These are phyloP conservation scores for Aphidius colemani DNA, from an alignment of 2,888 invertebrate species.

Conservation along the genomic window DNA sequence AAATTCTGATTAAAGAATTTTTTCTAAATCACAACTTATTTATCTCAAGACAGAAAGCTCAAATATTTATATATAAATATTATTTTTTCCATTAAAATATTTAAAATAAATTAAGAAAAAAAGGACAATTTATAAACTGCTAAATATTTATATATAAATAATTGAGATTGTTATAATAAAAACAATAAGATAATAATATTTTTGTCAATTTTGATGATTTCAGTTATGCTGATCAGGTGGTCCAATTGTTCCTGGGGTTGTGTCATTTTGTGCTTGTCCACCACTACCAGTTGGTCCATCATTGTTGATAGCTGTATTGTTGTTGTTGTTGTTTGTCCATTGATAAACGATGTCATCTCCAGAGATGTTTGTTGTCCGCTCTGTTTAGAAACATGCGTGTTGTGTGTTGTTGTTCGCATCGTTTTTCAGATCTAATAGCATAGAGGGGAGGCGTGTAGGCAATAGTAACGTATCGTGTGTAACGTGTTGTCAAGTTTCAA, in stretches of 20 bases:
- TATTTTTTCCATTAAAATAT: no score
- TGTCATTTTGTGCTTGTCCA: constrained; percentile 43
- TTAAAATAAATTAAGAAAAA: no score
- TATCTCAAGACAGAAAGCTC: no score
- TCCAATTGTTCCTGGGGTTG: constrained; percentile 31
- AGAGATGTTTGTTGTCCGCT: constrained; percentile 58
- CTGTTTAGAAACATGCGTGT: constrained; percentile 60
- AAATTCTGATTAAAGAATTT: no score
- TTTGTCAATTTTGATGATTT: neutral
- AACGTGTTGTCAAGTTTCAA: constrained; percentile 35
- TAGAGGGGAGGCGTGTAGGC: constrained; percentile 44
- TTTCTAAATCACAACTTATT: no score
- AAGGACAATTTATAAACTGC: neutral
- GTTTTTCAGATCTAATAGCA: constrained; percentile 52
- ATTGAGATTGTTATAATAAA: neutral
- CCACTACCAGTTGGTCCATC: constrained; percentile 45
- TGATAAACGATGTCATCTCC: constrained; percentile 60
- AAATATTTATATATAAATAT: no score
- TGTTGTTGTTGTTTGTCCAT: constrained; percentile 48
- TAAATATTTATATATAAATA: neutral
- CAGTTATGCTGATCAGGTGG: constrained; percentile 48
- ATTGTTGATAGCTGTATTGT: constrained; percentile 40
- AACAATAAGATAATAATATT: no score
- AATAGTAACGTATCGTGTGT: constrained; percentile 54
- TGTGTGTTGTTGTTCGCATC: constrained; percentile 32